Base-by-base conservation (phyloP, 2,797 vertebrate genomes). In the Coreius guichenoti region DNA sequence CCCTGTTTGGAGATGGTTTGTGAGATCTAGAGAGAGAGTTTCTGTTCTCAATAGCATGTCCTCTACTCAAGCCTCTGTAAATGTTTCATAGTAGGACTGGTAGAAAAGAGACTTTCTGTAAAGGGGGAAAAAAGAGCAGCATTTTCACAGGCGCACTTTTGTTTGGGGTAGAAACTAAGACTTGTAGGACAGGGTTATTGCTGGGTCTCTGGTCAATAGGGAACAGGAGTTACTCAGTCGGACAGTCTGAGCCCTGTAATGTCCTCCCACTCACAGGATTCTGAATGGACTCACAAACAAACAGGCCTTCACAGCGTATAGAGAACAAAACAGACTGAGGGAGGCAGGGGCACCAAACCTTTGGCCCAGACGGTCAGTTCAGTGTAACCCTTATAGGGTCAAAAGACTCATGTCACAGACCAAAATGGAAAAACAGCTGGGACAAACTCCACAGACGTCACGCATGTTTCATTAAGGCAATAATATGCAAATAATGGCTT, bases 221-320 rank as follows among this genome's bases (percentile, higher is more conserved):
- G 77, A 80, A 69, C 80, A 75, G 13, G 80, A 74, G 75, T 69
- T 63, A 61, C 54, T 61, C 58, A 83, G 81, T 83, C 7, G 51
- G 84, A 79, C 75, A 76, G 86, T 80, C 83, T 74, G 86, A 89
- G 84, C 86, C 90, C 87, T 93, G 89, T 88, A 89, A 86, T 88
- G 91, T 91, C 91, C 89, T 91, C 92, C 92, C 91, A 93, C 92
- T 93, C 91, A 54, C 90, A 87, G 63, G 80, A 88, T 88, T 82
- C 63, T 81, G 82, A 80, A 89, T 45, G 87, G 87, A 88, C 82
- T 82, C 65, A 80, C 75, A 82, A 87, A 84, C 85, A 90, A 88
- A 84, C 85, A 84, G 61, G 76, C 74, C 80, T 84, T 88, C 77
- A 88, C 84, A 86, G 73, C 79, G 73, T 56, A 77, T 16, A 84